phyloP scores from a whole-genome alignment of 2,888 invertebrate genomes.

The Brenthis ino region DNA sequence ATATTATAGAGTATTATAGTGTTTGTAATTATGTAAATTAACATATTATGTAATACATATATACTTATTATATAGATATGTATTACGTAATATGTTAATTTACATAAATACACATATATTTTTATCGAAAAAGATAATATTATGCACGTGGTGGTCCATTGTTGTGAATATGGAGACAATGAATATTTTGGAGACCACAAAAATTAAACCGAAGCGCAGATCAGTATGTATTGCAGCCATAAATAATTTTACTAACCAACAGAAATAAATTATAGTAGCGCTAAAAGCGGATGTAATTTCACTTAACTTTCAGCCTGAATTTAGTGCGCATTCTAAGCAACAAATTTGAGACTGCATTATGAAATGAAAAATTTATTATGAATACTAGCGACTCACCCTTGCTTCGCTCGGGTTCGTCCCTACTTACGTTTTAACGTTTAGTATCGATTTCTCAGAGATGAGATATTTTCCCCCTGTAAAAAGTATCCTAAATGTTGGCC shows the following conservation, averaged over 20 bases:
- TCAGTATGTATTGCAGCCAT: slow-evolving; percentile 24
- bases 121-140: slow-evolving; percentile 3
- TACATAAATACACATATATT: neutral
- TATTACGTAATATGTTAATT: too few relatives aligned
- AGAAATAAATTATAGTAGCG: slow-evolving; percentile 33
- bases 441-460: too few relatives aligned
- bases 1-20: too few relatives aligned
- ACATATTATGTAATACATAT: too few relatives aligned
- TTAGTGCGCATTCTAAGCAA: slow-evolving; percentile 3
- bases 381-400: too few relatives aligned
- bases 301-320: slow-evolving; percentile 10
- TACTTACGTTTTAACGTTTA: too few relatives aligned
- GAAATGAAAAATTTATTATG: too few relatives aligned
- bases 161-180: slow-evolving; percentile 23
- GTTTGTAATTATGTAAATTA: too few relatives aligned
- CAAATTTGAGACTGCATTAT: neutral
- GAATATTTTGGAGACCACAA: slow-evolving; percentile 32
- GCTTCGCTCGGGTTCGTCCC: too few relatives aligned
- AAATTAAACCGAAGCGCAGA: slow-evolving; percentile 32
- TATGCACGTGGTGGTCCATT: neutral
- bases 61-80: too few relatives aligned
- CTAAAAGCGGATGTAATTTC: slow-evolving; percentile 23
- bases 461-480: too few relatives aligned
- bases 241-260: slow-evolving; percentile 33
- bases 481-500: too few relatives aligned